phyloP scores from a whole-genome alignment of 2,797 vertebrate species.

The Selene dorsalis region DNA sequence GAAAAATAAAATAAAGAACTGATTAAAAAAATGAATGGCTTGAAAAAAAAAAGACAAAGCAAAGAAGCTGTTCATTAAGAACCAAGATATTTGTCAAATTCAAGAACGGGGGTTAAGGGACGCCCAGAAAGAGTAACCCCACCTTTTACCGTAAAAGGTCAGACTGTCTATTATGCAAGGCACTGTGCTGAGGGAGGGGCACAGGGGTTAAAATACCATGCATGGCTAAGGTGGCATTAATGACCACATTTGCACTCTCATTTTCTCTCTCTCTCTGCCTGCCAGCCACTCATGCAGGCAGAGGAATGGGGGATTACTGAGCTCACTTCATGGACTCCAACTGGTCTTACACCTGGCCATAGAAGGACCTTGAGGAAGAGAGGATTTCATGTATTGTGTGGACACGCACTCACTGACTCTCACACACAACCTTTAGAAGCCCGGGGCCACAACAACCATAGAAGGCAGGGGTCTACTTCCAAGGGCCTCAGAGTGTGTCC shows the following conservation, averaged over 20 bases:
- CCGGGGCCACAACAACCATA: conserved; percentile 73
- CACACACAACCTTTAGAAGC: conserved; percentile 46
- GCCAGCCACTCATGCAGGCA: conserved; percentile 72
- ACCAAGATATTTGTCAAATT: neutral
- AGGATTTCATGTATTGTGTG: conserved; percentile 52
- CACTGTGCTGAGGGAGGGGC: conserved; percentile 25
- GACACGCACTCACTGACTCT: conserved; percentile 33
- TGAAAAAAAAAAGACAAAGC: neutral
- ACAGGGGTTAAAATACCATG: conserved; percentile 62
- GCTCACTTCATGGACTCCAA: conserved; percentile 58
- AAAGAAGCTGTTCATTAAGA: conserved; percentile 2
- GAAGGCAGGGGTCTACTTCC: conserved; percentile 75
- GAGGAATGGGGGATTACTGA: conserved; percentile 75
- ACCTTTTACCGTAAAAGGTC: conserved; percentile 65
- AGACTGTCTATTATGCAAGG: conserved; percentile 46
- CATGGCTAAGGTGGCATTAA: conserved; percentile 66
- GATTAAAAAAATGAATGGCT: neutral
- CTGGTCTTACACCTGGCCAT: conserved; percentile 71
- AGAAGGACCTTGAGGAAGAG: conserved; percentile 75
- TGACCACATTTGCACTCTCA: conserved; percentile 52
- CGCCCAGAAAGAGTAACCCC: conserved; percentile 18
- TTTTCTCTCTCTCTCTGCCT: conserved; percentile 52
- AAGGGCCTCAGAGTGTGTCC: conserved; percentile 50
- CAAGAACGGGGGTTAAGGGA: conserved; percentile 2
- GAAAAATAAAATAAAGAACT: neutral